Conservation (phyloP, 2,113 vertebrate genomes). For the Baryphthengus martii region DNA sequence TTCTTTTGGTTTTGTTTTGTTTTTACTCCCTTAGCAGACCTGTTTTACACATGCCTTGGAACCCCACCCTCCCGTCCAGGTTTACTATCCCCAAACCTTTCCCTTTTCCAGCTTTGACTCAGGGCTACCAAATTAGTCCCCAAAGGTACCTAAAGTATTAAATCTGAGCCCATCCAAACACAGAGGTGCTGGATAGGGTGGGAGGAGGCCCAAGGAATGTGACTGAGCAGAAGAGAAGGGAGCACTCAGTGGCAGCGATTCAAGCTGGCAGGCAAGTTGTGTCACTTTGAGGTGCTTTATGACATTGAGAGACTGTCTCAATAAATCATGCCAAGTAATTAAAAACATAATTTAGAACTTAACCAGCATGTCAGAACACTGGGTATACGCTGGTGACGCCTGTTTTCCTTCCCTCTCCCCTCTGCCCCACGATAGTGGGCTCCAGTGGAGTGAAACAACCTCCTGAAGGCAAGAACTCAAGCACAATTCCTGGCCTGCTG, state of each 20-base stretch:
- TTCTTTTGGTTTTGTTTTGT: too few relatives aligned
- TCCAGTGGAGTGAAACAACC: slow-evolving; percentile 1
- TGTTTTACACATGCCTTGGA: not conserved
- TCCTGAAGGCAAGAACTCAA: not conserved
- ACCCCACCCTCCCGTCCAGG: not conserved
- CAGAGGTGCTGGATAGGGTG: not conserved
- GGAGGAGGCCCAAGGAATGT: not conserved
- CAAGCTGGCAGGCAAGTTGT: not conserved
- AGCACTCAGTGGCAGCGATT: not conserved
- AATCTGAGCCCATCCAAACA: not conserved
- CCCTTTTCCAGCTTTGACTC: not conserved
- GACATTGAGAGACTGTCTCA: slow-evolving; percentile 31
- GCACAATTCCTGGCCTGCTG: not conserved
- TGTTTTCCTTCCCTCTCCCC: not conserved
- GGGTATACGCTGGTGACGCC: not conserved
- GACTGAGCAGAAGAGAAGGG: not conserved
- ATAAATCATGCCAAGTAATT: slow-evolving; percentile 56
- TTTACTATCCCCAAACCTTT: not conserved
- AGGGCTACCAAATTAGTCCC: not conserved
- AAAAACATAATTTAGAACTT: slow-evolving; percentile 40
- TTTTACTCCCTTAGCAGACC: not conserved
- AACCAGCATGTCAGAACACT: slow-evolving; percentile 3
- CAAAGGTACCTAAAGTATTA: not conserved
- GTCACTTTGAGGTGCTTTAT: slow-evolving; percentile 4
- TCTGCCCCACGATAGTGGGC: not conserved